Evolutionary conservation across 2,797 vertebrate genomes (phyloP).

Genomic region (Chrysocyon brachyurus): DNA sequence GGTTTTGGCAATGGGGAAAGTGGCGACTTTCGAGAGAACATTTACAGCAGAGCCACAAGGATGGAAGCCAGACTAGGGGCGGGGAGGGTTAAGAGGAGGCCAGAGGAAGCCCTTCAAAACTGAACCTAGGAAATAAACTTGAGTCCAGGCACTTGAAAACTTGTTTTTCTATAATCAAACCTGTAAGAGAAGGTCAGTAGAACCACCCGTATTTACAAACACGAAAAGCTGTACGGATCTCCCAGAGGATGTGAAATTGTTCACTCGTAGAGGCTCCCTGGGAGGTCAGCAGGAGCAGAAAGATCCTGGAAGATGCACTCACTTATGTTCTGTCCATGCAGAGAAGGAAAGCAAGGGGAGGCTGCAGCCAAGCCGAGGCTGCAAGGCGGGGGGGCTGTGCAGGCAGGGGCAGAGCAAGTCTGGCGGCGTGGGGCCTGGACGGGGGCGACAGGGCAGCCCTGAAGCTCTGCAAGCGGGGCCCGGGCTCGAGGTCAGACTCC

Average conservation of each 20-base stretch:
- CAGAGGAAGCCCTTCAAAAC: constrained; percentile 62
- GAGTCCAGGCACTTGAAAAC: constrained; percentile 1
- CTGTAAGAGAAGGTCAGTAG: background rate
- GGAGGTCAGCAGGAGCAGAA: background rate
- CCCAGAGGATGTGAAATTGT: background rate
- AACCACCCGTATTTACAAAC: background rate
- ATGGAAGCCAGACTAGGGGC: background rate
- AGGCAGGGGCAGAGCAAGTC: background rate
- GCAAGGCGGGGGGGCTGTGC: background rate
- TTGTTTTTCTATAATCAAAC: constrained; percentile 11
- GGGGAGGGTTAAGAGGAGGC: constrained; percentile 24
- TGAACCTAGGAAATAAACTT: constrained; percentile 30
- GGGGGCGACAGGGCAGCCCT: background rate
- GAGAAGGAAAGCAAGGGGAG: background rate
- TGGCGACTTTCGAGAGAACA: constrained; percentile 16
- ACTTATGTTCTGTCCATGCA: background rate
- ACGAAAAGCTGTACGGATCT: background rate
- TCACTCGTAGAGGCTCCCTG: background rate
- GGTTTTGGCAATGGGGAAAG: background rate
- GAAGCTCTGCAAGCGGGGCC: background rate
- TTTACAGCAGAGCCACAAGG: background rate
- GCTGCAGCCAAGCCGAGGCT: background rate
- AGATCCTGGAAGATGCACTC: background rate
- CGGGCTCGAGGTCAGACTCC: background rate
- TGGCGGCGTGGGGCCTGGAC: background rate